Base-by-base conservation (phyloP, 2,888 invertebrate genomes). In the Andrena bucephala region DNA sequence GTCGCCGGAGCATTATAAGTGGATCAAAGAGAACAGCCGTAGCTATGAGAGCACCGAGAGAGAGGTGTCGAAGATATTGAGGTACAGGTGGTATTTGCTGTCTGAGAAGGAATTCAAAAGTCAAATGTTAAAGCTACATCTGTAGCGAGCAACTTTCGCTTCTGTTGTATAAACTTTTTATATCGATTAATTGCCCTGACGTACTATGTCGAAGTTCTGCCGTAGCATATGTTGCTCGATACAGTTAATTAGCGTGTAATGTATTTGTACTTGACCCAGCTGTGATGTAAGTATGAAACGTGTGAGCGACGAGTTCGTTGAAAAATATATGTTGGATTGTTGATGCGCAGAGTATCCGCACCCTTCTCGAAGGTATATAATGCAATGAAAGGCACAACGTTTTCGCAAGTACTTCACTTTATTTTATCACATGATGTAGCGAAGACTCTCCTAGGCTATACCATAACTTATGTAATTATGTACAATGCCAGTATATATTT, bases 31-130 rank as follows among this genome's bases (percentile, higher is more conserved):
- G 2, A 95, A 95, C 77, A 95, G 96, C 10, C 94, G 94, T 68
- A 96, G 96, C 16, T 97, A 97, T 89, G 95, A 96, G 69, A 91
- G 93, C 2, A 96, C 96, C 0, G 96, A 96, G 90, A 93, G 93
- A 29, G 97, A 97, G 94, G 96, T 97, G 16, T 96, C 97, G 0
- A 95, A 95, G 91, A 95, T 96, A 76, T 92, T 97, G 36, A 96
- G 96, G 1, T 95, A 95, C 80, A 94, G 94, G 74, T 98, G 97
- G 97, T 94, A 93, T 74, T 95, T 97, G 94, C 90, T 96, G 57
- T 95, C 95, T 16, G 97, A 97, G 92, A 95, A 95, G 85, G 95
- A 96, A 87, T 97, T 96, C 90, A 95, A 95, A 89, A 93, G 90
- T 74, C 93, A 96, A 85, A 89, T 92, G 7, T 85, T 95, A 36